Base-by-base conservation (phyloP, 2,888 invertebrate species). In the Cordilura impudica region DNA sequence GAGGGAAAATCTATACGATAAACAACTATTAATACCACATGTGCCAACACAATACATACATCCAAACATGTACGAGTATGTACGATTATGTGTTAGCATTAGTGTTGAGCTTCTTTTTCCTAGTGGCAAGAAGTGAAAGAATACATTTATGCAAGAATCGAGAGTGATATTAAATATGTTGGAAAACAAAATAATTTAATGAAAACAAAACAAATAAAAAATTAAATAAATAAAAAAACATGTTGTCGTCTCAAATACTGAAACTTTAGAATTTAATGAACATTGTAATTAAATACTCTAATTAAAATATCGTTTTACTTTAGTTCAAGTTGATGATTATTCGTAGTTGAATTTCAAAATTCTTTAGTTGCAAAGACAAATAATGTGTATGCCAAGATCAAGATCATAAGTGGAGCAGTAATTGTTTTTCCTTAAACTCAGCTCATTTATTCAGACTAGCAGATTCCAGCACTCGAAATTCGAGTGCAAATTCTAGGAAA, bases 261-360 rank as follows among this genome's bases (percentile, higher is more conserved):
- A 65, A 73, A 66, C n/a, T 58, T 53, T 29, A 53, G 45, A 67
- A 53, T 18, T 19, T 23, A 31, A 21, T 61, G 29, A 53, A 45
- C 18, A 45, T 47, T 53, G 75, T 63, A 70, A 76, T 76, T 76
- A 56, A 70, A 76, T 76, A 69, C 43, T 65, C 56, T 43, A 39
- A 56, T 51, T 70, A 51, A 19, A 14, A 56, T 70, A 76, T 76
- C 58, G 70, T 63, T 56, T 76, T 76, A 56, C 75, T 54, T 29
- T 29, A 43, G 21, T 58, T 63, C 49, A 63, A 69, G 69, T 76
- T 76, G 39, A 63, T 53, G 66, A 18, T 31, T 51, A 21, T 39
- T 10, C 12, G 3, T 63, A 14, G 2, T 21, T 47, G 10, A 4
- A 8, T 16, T 12, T 56, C 18, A 21, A 47, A 10, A 23, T 47